Evolutionary conservation across 2,113 vertebrate genomes (phyloP).

Genomic region (Phasianus colchicus): DNA sequence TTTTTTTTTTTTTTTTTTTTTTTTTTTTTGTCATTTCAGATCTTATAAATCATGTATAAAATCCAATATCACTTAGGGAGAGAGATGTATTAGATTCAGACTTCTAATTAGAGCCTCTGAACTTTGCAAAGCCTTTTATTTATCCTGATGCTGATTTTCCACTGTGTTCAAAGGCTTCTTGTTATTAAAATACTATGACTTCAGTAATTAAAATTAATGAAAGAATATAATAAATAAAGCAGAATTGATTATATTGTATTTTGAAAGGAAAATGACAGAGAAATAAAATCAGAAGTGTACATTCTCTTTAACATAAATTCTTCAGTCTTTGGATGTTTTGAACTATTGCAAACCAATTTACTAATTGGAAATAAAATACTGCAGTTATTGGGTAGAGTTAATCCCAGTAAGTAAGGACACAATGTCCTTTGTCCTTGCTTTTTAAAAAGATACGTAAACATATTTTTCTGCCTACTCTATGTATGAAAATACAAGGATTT

Average conservation of each 20-base stretch:
- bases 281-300: background rate
- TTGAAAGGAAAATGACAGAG: background rate
- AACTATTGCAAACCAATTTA: background rate
- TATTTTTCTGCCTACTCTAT: background rate
- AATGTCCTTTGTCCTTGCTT: background rate
- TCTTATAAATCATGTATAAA: background rate
- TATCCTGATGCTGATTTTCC: background rate
- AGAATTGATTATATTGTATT: background rate
- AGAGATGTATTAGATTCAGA: background rate
- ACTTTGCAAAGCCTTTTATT: background rate
- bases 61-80: background rate
- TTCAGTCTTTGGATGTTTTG: background rate
- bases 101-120: slow-evolving; percentile 2
- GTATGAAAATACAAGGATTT: background rate
- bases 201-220: slow-evolving; percentile 29
- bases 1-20: background rate
- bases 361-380: background rate
- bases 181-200: background rate
- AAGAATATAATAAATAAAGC: background rate
- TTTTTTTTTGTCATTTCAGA: background rate
- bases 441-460: background rate
- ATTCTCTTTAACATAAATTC: background rate
- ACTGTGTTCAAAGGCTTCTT: background rate
- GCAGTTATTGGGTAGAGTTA: background rate
- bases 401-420: background rate